These are phyloP conservation scores for Podarcis raffonei DNA, from an alignment of 2,113 vertebrate genomes.

Conservation along the genomic window DNA sequence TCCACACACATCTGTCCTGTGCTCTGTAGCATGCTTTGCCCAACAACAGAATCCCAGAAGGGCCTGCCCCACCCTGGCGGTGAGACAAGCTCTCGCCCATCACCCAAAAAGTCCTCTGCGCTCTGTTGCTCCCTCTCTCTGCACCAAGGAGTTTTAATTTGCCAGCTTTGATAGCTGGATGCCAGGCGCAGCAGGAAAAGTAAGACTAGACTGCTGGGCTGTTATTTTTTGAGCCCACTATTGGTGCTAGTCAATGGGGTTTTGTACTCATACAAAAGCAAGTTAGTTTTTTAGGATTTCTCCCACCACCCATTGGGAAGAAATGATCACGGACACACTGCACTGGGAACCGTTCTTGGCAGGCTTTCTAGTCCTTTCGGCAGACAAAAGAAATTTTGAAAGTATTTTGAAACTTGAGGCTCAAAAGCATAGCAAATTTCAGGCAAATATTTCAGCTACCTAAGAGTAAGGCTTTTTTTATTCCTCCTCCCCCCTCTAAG, in stretches of 20 bases:
- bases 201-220: not conserved
- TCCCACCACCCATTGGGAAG: not conserved
- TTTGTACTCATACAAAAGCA: not conserved
- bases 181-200: not conserved
- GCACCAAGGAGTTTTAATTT: not conserved
- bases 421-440: not conserved
- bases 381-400: not conserved
- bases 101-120: not conserved
- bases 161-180: not conserved
- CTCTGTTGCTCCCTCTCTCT: not conserved
- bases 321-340: not conserved
- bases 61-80: not conserved
- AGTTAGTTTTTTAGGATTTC: not conserved
- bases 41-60: slow-evolving; percentile 4
- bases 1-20: not conserved
- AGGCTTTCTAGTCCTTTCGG: not conserved
- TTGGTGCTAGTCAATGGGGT: not conserved
- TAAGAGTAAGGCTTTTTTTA: not conserved
- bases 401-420: not conserved
- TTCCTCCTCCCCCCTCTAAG: not conserved
- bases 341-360: not conserved
- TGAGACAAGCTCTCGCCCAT: not conserved
- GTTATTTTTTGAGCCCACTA: not conserved
- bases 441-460: not conserved
- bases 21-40: not conserved